A percentile compares a stretch with the other conserved stretches of the same genome.
Evolutionary conservation across 2,888 invertebrate species (phyloP).

Genomic region (Agrochola circellaris): DNA sequence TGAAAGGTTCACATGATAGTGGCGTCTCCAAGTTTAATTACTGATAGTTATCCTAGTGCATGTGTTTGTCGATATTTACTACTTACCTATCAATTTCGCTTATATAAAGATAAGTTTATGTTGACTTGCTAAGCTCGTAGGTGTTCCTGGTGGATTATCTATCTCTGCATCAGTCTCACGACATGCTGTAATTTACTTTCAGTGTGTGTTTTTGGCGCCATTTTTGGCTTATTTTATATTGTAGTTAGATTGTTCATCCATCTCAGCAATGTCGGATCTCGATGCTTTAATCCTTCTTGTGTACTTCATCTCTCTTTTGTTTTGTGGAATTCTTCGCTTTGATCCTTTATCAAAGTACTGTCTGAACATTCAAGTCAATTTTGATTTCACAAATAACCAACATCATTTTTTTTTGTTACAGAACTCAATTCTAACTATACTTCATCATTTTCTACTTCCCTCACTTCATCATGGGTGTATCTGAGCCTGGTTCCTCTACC

Average conservation of each 20-base stretch:
- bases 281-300: not conserved
- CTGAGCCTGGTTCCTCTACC: conserved; percentile 82
- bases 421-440: conserved; percentile 60
- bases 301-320: not conserved
- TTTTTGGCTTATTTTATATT: not conserved
- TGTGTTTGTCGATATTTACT: conserved; percentile 48
- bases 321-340: not conserved
- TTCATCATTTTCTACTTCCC: conserved; percentile 58
- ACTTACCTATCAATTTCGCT: conserved; percentile 7
- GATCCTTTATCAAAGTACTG: not conserved
- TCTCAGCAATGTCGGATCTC: not conserved
- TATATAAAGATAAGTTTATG: conserved; percentile 22
- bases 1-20: conserved; percentile 61
- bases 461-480: conserved; percentile 82
- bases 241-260: not conserved
- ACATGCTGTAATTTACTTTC: not conserved
- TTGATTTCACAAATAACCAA: conserved; percentile 4
- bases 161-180: not conserved
- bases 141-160: conserved; percentile 8
- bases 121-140: conserved; percentile 6
- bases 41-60: conserved; percentile 48
- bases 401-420: conserved; percentile 67
- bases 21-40: conserved; percentile 49
- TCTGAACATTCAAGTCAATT: not conserved
- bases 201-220: not conserved